Percentiles rank a stretch among this genome's conserved stretches.
phyloP scores from a whole-genome alignment of 2,888 invertebrate species.

The Chydorus sphaericus region DNA sequence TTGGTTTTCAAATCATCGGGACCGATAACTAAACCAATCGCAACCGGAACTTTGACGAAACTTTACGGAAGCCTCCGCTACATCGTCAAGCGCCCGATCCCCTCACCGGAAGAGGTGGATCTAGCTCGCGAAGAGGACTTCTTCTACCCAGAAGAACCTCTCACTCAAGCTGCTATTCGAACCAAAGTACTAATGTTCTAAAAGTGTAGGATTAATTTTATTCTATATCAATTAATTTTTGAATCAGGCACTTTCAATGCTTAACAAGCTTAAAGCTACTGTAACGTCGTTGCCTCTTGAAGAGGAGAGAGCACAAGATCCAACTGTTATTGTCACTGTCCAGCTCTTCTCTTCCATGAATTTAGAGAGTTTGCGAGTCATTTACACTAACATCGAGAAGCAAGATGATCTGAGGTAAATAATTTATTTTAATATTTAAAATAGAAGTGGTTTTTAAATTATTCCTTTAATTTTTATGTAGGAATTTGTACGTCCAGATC shows the following conservation, averaged over 20 bases:
- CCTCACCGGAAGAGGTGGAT: conserved; percentile 9
- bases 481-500: conserved; percentile 25
- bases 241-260: neutral
- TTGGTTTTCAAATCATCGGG: conserved; percentile 10
- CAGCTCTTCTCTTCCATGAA: neutral
- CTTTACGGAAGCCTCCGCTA: conserved; percentile 5
- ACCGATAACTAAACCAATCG: conserved; percentile 10
- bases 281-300: conserved; percentile 6
- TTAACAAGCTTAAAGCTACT: neutral
- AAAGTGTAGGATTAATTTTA: no score
- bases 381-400: neutral
- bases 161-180: conserved; percentile 5
- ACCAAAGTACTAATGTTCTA: conserved; percentile 1
- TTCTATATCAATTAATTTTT: neutral
- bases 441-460: no score
- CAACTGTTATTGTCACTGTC: neutral
- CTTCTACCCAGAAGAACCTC: conserved; percentile 13
- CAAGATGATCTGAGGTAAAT: neutral
- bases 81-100: conserved; percentile 7
- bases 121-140: conserved; percentile 11
- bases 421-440: no score
- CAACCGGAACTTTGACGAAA: neutral
- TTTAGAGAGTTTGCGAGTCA: conserved; percentile 10
- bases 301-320: conserved; percentile 3
- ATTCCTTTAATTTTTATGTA: conserved; percentile 10